Evolutionary conservation across 2,113 vertebrate species (phyloP).

Genomic region (Equus quagga): DNA sequence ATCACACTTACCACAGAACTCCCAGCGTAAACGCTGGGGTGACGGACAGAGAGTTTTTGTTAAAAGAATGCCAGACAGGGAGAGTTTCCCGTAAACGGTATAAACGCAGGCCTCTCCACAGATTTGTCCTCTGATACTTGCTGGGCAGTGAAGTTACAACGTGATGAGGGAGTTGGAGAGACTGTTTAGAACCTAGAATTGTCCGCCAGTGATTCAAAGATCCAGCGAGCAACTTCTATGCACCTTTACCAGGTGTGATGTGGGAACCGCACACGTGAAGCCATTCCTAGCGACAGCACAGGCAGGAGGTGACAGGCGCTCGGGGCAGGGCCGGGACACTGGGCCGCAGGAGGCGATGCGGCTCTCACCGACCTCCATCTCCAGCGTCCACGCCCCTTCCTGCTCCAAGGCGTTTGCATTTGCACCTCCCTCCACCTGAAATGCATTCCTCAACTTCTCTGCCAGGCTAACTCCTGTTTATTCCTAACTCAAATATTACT

Average conservation of each 20-base stretch:
- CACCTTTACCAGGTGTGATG: too few species aligned
- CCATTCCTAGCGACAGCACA: not conserved
- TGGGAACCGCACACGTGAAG: not conserved
- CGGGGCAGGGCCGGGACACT: not conserved
- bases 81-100: not conserved
- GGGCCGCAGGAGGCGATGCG: not conserved
- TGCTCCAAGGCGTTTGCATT: not conserved
- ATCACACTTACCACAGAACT: not conserved
- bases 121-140: not conserved
- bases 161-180: not conserved
- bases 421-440: not conserved
- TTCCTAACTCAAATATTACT: not conserved
- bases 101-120: not conserved
- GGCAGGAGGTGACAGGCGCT: not conserved
- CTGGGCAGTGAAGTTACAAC: not conserved
- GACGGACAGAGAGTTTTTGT: not conserved
- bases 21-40: not conserved
- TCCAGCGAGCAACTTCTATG: not conserved
- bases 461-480: not conserved
- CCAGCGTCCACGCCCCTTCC: not conserved
- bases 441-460: not conserved
- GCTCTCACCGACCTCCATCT: rapidly evolving
- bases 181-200: not conserved
- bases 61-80: not conserved
- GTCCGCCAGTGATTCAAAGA: not conserved